Conservation (phyloP, 64 coral and sea anemone species). For the Acropora yongei region DNA sequence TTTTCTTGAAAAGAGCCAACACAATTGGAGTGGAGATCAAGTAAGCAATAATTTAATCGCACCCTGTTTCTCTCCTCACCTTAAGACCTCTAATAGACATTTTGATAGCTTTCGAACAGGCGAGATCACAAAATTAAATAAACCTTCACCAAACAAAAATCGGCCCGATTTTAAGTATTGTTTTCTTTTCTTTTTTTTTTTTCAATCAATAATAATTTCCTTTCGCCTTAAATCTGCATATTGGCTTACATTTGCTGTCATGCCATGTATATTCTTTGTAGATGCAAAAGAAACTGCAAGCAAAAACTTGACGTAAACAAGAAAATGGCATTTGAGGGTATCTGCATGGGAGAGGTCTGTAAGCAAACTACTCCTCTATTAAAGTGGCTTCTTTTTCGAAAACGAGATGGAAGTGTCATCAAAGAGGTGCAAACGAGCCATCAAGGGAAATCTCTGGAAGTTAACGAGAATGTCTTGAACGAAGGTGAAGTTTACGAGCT, state of each 20-base stretch:
- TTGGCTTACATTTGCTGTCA: too few relatives aligned
- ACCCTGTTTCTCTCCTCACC: too few relatives aligned
- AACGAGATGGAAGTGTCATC: not conserved
- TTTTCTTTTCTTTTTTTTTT: not conserved
- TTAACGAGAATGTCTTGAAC: not conserved
- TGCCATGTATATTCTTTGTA: not conserved
- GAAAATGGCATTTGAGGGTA: constrained; percentile 4
- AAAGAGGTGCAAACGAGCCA: not conserved
- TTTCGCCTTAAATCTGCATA: too few relatives aligned
- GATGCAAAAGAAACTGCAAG: constrained; percentile 45
- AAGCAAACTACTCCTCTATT: not conserved
- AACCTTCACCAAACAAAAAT: not conserved
- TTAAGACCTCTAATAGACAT: too few relatives aligned
- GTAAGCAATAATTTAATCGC: not conserved
- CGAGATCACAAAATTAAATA: not conserved
- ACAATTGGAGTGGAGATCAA: not conserved
- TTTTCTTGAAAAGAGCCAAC: not conserved
- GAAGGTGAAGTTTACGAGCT: not conserved
- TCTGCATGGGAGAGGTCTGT: not conserved
- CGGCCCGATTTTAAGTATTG: not conserved
- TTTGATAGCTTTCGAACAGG: too few relatives aligned
- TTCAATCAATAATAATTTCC: too few relatives aligned
- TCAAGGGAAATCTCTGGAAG: not conserved
- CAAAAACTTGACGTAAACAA: not conserved
- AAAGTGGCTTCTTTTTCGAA: constrained; percentile 6